Evolutionary conservation across 2,797 vertebrate species (phyloP).

Genomic region (Esox lucius): DNA sequence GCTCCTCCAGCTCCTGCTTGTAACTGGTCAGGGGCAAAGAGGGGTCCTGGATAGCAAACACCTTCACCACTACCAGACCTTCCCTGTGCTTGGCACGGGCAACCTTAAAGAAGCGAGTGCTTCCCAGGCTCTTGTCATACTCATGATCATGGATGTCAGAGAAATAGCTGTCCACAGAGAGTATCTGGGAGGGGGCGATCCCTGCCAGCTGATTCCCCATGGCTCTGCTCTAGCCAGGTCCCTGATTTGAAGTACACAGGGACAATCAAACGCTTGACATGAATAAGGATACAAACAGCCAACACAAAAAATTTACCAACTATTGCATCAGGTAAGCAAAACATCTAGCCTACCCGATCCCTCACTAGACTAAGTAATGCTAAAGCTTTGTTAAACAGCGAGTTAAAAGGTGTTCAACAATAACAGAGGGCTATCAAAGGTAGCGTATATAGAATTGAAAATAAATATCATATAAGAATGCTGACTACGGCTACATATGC

Average conservation of each 20-base stretch:
- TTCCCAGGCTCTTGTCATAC: slow-evolving; percentile 95
- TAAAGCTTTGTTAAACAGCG: background rate
- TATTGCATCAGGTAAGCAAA: background rate
- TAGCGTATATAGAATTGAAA: background rate
- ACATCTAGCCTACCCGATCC: background rate
- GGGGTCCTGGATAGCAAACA: slow-evolving; percentile 96
- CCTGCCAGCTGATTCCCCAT: slow-evolving; percentile 99
- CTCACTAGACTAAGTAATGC: background rate
- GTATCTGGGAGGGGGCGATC: slow-evolving; percentile 96
- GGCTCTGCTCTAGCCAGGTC: slow-evolving; percentile 5
- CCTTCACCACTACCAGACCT: slow-evolving; percentile 94
- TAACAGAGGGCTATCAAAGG: background rate
- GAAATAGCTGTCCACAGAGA: slow-evolving; percentile 98
- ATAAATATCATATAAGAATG: background rate
- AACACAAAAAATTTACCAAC: background rate
- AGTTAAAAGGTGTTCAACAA: background rate
- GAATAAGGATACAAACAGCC: background rate
- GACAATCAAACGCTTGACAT: background rate
- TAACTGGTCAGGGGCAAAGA: slow-evolving; percentile 92
- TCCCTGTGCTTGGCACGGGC: slow-evolving; percentile 93
- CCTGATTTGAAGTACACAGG: background rate
- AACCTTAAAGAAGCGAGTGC: slow-evolving; percentile 97
- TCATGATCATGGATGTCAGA: slow-evolving; percentile 96
- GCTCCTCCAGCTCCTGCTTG: slow-evolving; percentile 95
- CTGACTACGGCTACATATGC: background rate